phyloP scores from a whole-genome alignment of 2,888 invertebrate genomes.

The Rhopalosiphum nymphaeae region DNA sequence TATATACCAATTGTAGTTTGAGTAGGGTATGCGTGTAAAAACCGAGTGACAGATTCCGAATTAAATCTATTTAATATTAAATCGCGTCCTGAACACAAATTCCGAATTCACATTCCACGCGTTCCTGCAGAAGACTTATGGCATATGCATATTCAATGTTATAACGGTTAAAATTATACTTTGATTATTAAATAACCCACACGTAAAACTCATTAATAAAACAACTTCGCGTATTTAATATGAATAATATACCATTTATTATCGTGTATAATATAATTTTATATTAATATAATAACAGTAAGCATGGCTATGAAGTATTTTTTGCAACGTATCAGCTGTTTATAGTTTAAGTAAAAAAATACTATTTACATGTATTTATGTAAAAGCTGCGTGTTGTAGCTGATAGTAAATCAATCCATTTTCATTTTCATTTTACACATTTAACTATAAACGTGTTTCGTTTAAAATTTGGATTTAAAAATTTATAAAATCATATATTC shows the following conservation, averaged over 20 bases:
- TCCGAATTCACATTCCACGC: neutral
- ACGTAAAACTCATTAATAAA: neutral
- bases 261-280: neutral
- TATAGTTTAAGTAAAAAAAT: neutral
- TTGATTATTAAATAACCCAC: neutral
- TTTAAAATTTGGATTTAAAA: neutral
- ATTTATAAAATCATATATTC: neutral
- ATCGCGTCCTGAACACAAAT: neutral
- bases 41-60: neutral
- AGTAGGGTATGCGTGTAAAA: neutral
- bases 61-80: constrained; percentile 20
- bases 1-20: neutral
- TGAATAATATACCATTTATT: too few relatives aligned
- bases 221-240: neutral
- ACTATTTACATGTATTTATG: neutral
- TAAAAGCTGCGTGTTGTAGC: neutral
- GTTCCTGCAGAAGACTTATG: neutral
- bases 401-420: neutral
- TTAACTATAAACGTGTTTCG: neutral
- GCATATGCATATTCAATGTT: neutral
- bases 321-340: neutral
- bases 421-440: neutral
- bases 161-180: neutral
- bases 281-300: neutral
- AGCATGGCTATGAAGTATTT: neutral